Percentiles rank a stretch among this genome's conserved stretches.
Evolutionary conservation across 2,113 vertebrate genomes (phyloP).

Genomic region (Siniperca knerii): DNA sequence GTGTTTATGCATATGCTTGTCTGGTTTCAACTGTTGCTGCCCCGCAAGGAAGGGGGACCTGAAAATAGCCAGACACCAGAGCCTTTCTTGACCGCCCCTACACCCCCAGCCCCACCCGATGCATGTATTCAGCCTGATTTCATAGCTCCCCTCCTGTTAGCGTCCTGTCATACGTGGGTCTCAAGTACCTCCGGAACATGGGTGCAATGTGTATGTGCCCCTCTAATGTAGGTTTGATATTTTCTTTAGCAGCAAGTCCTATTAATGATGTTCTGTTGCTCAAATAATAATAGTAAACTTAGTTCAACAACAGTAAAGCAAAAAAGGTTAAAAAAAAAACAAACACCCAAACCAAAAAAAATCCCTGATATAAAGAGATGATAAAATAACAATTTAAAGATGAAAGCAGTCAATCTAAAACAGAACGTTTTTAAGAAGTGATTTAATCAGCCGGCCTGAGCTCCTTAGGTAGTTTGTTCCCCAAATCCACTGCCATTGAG

Average conservation of each 20-base stretch:
- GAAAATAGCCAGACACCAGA: constrained; percentile 85
- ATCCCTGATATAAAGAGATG: not conserved
- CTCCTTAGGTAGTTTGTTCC: not conserved
- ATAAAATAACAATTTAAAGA: not conserved
- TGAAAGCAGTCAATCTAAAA: not conserved
- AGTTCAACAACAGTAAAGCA: not conserved
- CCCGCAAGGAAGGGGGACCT: constrained; percentile 80
- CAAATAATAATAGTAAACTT: not conserved
- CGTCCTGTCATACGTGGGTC: constrained; percentile 74
- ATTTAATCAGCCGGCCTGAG: not conserved
- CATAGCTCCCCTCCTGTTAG: constrained; percentile 75
- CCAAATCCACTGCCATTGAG: not conserved
- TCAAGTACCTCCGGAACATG: constrained; percentile 65
- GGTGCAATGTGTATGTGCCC: constrained; percentile 51
- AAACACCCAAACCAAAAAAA: not conserved
- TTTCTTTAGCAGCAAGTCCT: constrained; percentile 39
- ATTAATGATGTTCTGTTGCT: constrained; percentile 31
- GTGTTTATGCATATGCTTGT: constrained; percentile 70
- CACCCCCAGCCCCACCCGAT: constrained; percentile 57
- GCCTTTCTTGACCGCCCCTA: constrained; percentile 75
- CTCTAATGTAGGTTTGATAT: constrained; percentile 41
- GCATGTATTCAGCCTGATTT: constrained; percentile 80
- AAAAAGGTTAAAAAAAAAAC: not conserved
- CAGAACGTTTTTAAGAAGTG: not conserved
- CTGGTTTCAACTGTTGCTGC: constrained; percentile 85